Conservation (phyloP, 2,113 vertebrate genomes). For the Entelurus aequoreus region DNA sequence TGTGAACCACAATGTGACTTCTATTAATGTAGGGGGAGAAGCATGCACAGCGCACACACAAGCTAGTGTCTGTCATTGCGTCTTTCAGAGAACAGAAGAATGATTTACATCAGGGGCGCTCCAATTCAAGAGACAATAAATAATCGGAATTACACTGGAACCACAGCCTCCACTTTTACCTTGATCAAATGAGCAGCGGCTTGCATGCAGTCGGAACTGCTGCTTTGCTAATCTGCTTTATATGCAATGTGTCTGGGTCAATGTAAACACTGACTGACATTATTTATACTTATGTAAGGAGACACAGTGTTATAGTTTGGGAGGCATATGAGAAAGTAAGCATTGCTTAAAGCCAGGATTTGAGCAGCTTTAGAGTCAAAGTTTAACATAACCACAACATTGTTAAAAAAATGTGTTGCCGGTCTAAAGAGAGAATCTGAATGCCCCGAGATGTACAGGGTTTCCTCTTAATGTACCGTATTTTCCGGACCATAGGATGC, state of each 20-base stretch:
- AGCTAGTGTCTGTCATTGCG: not conserved
- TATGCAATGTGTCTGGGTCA: conserved; percentile 31
- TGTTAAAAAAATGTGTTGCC: not conserved
- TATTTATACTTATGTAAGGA: conserved; percentile 27
- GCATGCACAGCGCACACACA: conserved; percentile 11
- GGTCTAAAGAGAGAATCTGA: no score
- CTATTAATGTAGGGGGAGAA: conserved; percentile 37
- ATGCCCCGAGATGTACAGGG: no score
- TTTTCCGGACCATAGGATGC: no score
- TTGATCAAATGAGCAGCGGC: conserved; percentile 31
- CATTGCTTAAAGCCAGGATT: conserved; percentile 3
- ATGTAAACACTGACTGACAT: conserved; percentile 34
- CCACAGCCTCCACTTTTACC: conserved; percentile 12
- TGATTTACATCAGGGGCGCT: conserved; percentile 19
- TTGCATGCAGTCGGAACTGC: conserved; percentile 9
- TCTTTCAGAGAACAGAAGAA: conserved; percentile 36
- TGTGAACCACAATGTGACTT: conserved; percentile 47
- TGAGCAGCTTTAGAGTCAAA: not conserved
- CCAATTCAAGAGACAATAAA: conserved; percentile 31
- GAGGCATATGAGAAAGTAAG: conserved; percentile 3
- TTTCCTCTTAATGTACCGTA: no score
- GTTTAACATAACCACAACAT: conserved; percentile 1
- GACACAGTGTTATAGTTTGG: conserved; percentile 7
- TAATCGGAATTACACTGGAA: conserved; percentile 37
- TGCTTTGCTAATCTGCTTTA: conserved; percentile 31